These are phyloP conservation scores for Sebastes schlegelii DNA, from an alignment of 2,113 vertebrate species.

Conservation along the genomic window DNA sequence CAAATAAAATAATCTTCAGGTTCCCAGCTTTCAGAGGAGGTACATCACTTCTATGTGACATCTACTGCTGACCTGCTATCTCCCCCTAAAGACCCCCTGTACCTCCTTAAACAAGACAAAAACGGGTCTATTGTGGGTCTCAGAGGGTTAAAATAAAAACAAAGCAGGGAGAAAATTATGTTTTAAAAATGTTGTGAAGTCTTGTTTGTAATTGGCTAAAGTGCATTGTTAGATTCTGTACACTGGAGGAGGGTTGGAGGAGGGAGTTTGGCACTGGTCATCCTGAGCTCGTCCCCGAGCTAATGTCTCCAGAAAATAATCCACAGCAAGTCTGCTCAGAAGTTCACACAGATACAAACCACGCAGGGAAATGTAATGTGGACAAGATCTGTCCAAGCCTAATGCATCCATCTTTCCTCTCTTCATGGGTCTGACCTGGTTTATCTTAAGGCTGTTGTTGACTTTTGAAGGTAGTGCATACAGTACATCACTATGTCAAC, in stretches of 20 bases:
- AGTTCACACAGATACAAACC: conserved; percentile 70
- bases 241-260: conserved; percentile 24
- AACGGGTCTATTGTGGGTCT: too few relatives aligned
- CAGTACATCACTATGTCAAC: background rate
- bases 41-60: too few relatives aligned
- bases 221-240: conserved; percentile 78
- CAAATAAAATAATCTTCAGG: too few relatives aligned
- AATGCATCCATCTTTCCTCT: conserved; percentile 71
- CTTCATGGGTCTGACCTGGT: conserved; percentile 1
- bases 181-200: conserved; percentile 28
- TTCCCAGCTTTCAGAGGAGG: too few relatives aligned
- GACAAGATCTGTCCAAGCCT: background rate
- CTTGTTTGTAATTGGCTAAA: conserved; percentile 74
- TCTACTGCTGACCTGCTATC: too few relatives aligned
- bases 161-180: background rate
- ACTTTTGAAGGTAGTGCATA: conserved; percentile 17
- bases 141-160: background rate
- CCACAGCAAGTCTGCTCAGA: conserved; percentile 65
- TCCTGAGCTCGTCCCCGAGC: conserved; percentile 22
- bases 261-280: conserved; percentile 49
- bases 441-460: background rate
- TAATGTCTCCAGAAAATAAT: conserved; percentile 47
- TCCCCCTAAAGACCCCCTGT: too few relatives aligned
- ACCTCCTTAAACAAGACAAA: too few relatives aligned
- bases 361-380: conserved; percentile 36